Base-by-base conservation (phyloP, 2,113 vertebrate genomes). In the Engystomops pustulosus region DNA sequence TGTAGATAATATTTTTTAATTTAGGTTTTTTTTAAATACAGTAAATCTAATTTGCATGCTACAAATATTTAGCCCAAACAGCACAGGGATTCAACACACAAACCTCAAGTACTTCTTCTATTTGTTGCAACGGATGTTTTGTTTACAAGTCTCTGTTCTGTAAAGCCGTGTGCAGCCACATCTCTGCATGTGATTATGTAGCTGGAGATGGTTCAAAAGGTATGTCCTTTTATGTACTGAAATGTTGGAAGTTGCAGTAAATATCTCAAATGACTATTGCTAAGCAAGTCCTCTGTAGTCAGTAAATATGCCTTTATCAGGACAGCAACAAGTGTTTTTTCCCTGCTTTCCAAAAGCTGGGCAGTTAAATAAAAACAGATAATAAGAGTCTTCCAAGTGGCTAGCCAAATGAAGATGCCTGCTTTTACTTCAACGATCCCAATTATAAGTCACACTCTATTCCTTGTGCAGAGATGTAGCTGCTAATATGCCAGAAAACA, bases 401-500 rank as follows among this genome's bases (percentile, higher is more conserved):
- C 11, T 30, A 47, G 27, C 9, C 36, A 58, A 74, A 47, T 62
- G 6, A 75, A 55, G 47, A 55, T 15, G 6, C 34, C 45, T 27
- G 14, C 38, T 82, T 74, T 71, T 82, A 72, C 51, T 83, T 65
- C 41, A 62, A 65, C 53, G 6, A 69, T 75, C 70, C 81, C 70
- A 83, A 76, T 83, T 83, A 83, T 44, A 83, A 49, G 53, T 75
- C 49, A 15, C 70, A 75, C 20, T 49, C 20, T 83, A 75, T 75
- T 62, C 55, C 41, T 83, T 83, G 38, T 23, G 30, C 17, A 70
- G 70, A 83, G 70, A 71, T 65, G 34, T 83, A 83, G 74, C 65
- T 83, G 81, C 81, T 75, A 83, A 75, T 75, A 83, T 75, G 41
- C 70, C 81, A 83, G 81, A 83, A 83, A 83, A 83, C 81, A 83